These are phyloP conservation scores for Invenusta paracnida DNA, from an alignment of 2,888 invertebrate species.

Conservation along the genomic window DNA sequence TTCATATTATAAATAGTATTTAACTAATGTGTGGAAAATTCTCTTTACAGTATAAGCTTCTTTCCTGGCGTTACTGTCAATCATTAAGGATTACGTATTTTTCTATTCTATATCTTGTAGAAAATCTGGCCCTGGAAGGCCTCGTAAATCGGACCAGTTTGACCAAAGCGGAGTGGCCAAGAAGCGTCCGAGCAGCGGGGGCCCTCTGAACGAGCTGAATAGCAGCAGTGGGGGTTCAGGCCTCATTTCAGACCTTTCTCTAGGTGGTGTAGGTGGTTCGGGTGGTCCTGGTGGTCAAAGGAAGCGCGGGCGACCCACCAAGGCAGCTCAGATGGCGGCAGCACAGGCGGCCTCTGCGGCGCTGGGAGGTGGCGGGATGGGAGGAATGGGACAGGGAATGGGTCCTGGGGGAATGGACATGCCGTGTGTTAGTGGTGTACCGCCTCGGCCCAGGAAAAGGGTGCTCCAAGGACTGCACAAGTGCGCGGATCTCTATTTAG, in stretches of 20 bases:
- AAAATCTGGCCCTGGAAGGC: background rate
- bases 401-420: background rate
- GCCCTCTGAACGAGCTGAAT: background rate
- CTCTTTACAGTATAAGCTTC: too few species aligned
- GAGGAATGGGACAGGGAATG: background rate
- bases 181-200: background rate
- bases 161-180: background rate
- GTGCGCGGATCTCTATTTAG: background rate
- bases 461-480: conserved; percentile 14
- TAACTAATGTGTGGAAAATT: too few species aligned
- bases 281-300: background rate
- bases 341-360: conserved; percentile 2
- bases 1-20: too few species aligned
- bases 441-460: conserved; percentile 32
- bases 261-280: background rate
- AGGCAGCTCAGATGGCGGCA: conserved; percentile 30
- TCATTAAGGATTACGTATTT: too few species aligned
- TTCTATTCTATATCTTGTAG: too few species aligned
- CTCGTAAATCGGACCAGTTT: background rate
- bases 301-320: conserved; percentile 36
- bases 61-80: too few species aligned
- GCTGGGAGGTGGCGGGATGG: background rate
- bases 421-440: background rate
- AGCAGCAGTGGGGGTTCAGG: background rate
- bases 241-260: background rate